Base-by-base conservation (phyloP, 1,140 invertebrate genomes). In the Scaptodrosophila lebanonensis region DNA sequence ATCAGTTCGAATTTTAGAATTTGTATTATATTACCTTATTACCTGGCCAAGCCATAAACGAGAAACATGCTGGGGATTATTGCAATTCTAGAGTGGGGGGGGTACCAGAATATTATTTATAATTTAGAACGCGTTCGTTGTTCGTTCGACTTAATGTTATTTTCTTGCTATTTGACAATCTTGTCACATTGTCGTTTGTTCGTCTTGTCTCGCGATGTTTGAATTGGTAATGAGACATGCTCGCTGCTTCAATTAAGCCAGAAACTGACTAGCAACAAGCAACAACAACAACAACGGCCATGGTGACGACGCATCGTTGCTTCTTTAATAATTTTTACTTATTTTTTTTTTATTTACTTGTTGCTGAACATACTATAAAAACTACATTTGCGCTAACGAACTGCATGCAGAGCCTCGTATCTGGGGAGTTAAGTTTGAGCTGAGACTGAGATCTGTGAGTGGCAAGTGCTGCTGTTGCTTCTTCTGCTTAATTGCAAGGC, bases 151-250 rank as follows among this genome's bases (percentile, higher is more conserved):
- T 75, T 69, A 51, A 68, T 69, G 58, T 63, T 50, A 68, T 33
- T 68, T 12, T 59, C 30, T 57, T 57, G 71, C 66, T 70, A 66
- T 76, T 76, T 76, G 71, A 76, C 71, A 76, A 76, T 70, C 71
- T 76, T 76, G 71, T 76, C 71, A 76, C 71, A 75, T 68, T 56
- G 65, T 49, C 47, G 11, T 45, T n/a, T 36, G 9, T 43, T 11
- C 6, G 27, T 29, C 22, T 27, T 16, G 27, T n/a, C 11, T 30
- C 40, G 50, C 39, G 50, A 61, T 73, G 65, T 75, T 73, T 68
- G 70, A 75, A 70, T 69, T 65, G 70, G 43, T 75, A 75, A 75
- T 75, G 61, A 65, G 65, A 75, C 66, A 59, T 38, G 68, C 48
- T 63, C 27, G 67, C 32, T 68, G 60, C 70, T 75, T 68, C 66